Evolutionary conservation across 2,113 vertebrate species (phyloP), one percentile per base, ranked within the genome.

Genomic region (Ammodytes marinus): DNA sequence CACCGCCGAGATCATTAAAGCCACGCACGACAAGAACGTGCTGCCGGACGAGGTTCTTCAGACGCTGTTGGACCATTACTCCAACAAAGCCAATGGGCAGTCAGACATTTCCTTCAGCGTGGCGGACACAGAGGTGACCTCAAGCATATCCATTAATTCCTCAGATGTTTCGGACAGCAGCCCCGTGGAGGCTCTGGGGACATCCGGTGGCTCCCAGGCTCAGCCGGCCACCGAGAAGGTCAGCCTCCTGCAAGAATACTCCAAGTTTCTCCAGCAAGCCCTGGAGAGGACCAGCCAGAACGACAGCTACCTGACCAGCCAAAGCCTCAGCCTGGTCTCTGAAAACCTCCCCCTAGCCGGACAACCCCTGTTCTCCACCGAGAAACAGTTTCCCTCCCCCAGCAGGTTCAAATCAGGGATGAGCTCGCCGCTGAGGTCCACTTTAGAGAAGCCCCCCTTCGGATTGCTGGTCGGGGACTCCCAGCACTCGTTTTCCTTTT

Each of bases 241-340:
- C 93, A 99, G 96, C 89, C 98, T 99, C 95, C 90, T 99, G 88
- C 98, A 99, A 75, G 98, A 99, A 79, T 99, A 99, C 89, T 99
- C 98, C 12, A 99, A 99, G 93, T 99, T 98, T 92, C 95, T 99
- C 82, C 98, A 99, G 82, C 98, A 99, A 95, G 98, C 98, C 12
- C 93, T 99, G 94, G 98, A 99, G 93, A 96, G 98, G 95, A 99
- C 98, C 93, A 99, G 98, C 96, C 98, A 99, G 96, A 99, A 99
- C 75, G 98, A 99, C 95, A 98, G 96, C 94, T 99, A 98, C 96
- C 96, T 99, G 93, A 99, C 97, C 91, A 98, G 96, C 94, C 96
- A 97, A 49, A 97, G 97, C 96, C 97, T 99, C 95, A 97, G 97
- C 88, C 95, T 98, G 96, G 96, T 97, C 89, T 97, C 97, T 17